A percentile compares a stretch with the other conserved stretches of the same genome.
Evolutionary conservation across 2,797 vertebrate species (phyloP).

Genomic region (Aldrovandia affinis): DNA sequence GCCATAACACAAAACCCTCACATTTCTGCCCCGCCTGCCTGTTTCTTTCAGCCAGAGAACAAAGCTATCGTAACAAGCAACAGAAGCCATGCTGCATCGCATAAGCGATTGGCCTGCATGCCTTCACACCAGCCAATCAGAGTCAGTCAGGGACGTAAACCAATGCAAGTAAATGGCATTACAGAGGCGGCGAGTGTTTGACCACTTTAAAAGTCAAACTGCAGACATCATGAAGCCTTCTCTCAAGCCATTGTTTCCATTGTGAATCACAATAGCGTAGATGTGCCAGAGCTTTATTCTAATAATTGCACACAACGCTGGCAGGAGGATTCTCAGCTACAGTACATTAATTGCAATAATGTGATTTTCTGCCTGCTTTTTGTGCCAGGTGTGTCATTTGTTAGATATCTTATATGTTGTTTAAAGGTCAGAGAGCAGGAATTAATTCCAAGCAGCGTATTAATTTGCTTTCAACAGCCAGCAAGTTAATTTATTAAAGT

Average conservation of each 20-base stretch:
- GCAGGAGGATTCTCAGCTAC: background rate
- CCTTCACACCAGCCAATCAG: background rate
- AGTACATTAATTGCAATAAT: background rate
- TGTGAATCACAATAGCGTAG: background rate
- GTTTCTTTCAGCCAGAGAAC: background rate
- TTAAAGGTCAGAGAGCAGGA: background rate
- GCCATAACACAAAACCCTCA: constrained; percentile 8
- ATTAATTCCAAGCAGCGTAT: background rate
- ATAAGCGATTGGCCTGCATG: background rate
- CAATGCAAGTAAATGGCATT: background rate
- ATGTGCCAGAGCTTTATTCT: background rate
- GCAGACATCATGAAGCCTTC: background rate
- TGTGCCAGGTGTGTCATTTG: background rate
- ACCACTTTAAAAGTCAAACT: background rate
- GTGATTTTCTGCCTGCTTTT: background rate
- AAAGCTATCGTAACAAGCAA: background rate
- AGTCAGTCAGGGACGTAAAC: background rate
- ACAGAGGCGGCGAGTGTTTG: background rate
- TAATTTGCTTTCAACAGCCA: background rate
- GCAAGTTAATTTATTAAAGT: background rate
- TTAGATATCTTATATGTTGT: background rate
- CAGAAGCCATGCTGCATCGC: background rate
- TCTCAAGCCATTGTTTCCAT: background rate
- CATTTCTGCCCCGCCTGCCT: background rate
- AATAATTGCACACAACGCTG: background rate